These are phyloP conservation scores for Megathymus violae DNA, from an alignment of 1,140 invertebrate genomes.

Conservation along the genomic window DNA sequence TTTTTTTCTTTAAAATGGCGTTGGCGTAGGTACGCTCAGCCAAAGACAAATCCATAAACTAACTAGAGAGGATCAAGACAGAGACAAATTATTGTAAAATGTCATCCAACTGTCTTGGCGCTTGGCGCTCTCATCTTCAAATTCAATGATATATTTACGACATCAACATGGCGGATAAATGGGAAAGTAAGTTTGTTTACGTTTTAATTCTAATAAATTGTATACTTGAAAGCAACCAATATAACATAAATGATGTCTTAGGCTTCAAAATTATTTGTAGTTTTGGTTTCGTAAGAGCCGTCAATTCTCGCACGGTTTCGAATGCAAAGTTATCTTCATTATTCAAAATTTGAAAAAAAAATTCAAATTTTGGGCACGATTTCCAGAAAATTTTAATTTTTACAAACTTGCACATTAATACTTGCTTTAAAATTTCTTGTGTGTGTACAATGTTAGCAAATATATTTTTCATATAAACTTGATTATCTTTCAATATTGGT, in stretches of 20 bases:
- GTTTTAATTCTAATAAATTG: conserved; percentile 42
- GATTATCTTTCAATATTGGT: conserved; percentile 26
- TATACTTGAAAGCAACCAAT: conserved; percentile 10
- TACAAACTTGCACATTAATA: conserved; percentile 27
- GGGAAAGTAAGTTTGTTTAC: conserved; percentile 88
- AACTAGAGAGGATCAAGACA: conserved; percentile 2
- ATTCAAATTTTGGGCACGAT: conserved; percentile 77
- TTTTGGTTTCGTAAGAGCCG: conserved; percentile 36
- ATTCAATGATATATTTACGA: conserved; percentile 75
- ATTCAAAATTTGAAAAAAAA: conserved; percentile 84
- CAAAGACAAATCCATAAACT: too few species aligned
- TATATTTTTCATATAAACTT: neutral
- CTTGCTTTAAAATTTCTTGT: neutral
- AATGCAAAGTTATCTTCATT: conserved; percentile 46
- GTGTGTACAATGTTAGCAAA: neutral
- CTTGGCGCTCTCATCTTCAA: conserved; percentile 79
- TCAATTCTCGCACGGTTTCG: conserved; percentile 44
- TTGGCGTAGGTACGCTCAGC: too few species aligned
- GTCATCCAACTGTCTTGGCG: conserved; percentile 40
- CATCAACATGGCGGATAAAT: conserved; percentile 90
- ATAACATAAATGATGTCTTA: conserved; percentile 19
- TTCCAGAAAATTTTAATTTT: conserved; percentile 60
- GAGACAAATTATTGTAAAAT: conserved; percentile 9
- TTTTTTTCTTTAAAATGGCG: too few species aligned
- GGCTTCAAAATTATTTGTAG: neutral